Evolutionary conservation across 2,113 vertebrate genomes (phyloP), one percentile per base, ranked within the genome.

Genomic region (Stigmatopora argus): DNA sequence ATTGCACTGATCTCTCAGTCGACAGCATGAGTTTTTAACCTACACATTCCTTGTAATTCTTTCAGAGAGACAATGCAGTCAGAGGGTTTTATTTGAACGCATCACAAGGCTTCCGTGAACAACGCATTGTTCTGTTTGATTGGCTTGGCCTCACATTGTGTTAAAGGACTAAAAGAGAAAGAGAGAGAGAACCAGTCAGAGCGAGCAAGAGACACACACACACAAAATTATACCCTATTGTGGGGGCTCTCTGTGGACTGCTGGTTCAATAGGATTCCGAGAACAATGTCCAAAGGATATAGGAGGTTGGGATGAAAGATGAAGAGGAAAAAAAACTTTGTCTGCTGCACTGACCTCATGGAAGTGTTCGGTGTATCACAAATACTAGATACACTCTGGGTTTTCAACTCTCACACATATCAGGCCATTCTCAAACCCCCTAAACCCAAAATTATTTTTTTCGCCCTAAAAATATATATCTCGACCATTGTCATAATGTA

Each of bases 221-320:
- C 56, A 60, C 21, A 70, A 71, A 79, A 78, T 78, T 79, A 61
- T 79, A 83, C 74, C 73, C 78, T 53, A 86, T 86, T 89, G 88
- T 88, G 65, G 45, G 26, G 66, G 67, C 78, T 82, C 85, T 88
- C 78, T 71, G 73, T 77, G 71, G 71, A 87, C 79, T 76, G 69
- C 55, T 45, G 78, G 76, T 87, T 91, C 88, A 88, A 89, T 84
- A 86, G 82, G 83, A 86, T 80, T 80, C 68, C 51, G 83, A 87
- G 82, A 89, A 90, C 90, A 89, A 90, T 88, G 83, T 69, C 18
- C 58, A 74, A 60, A 80, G 82, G 68, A 82, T 81, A 82, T 70
- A 81, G 62, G 80, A 78, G 86, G 87, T 89, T 85, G 85, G 81
- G 75, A 77, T 83, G 73, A 83, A 78, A 84, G 74, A 75, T 65